phyloP scores from a whole-genome alignment of 2,113 vertebrate species.

The Epinephelus cyanopodus region DNA sequence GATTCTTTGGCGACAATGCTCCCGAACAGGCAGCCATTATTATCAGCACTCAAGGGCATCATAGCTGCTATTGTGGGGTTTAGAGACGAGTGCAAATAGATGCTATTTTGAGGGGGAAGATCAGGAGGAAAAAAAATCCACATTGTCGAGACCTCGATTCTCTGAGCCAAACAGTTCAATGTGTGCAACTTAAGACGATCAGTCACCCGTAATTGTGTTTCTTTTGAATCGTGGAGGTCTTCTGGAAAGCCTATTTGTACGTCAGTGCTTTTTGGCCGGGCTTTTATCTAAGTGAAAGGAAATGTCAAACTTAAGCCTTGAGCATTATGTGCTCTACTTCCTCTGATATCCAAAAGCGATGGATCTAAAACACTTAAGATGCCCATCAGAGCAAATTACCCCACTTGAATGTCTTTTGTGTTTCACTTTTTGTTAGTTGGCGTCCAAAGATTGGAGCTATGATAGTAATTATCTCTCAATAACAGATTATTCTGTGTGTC shows the following conservation, averaged over 20 bases:
- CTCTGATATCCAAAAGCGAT: constrained; percentile 46
- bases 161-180: constrained; percentile 14
- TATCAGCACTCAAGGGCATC: constrained; percentile 35
- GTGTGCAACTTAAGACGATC: constrained; percentile 34
- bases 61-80: constrained; percentile 25
- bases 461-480: not conserved
- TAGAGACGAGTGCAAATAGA: constrained; percentile 29
- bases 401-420: constrained; percentile 35
- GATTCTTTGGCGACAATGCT: constrained; percentile 29
- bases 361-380: constrained; percentile 52
- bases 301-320: constrained; percentile 66
- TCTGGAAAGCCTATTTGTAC: constrained; percentile 47
- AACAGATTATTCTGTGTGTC: not conserved
- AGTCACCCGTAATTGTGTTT: constrained; percentile 48
- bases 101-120: constrained; percentile 15
- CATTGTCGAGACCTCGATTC: not conserved
- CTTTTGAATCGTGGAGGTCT: constrained; percentile 39
- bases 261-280: constrained; percentile 18
- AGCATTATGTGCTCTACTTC: constrained; percentile 63
- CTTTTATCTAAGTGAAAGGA: constrained; percentile 61
- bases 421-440: constrained; percentile 1
- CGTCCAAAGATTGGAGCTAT: not conserved
- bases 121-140: not conserved
- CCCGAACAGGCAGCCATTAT: constrained; percentile 35
- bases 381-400: constrained; percentile 54